Conservation (phyloP, 2,113 vertebrate species). For the Otis tarda region DNA sequence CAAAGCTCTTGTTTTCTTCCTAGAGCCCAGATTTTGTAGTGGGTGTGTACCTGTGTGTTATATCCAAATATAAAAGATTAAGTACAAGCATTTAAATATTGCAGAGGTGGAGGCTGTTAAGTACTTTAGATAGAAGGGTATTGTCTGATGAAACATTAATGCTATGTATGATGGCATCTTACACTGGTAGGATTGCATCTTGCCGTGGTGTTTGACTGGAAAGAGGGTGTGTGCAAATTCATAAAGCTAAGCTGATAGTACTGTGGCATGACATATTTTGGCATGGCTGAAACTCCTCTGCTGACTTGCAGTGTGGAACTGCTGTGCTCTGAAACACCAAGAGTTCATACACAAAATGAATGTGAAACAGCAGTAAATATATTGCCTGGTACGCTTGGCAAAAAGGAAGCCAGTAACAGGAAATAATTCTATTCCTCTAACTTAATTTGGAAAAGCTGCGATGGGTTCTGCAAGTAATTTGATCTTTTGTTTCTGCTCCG, state of each 20-base stretch:
- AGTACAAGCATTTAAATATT: not conserved
- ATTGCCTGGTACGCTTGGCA: not conserved
- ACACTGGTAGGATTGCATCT: not conserved
- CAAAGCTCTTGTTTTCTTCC: not conserved
- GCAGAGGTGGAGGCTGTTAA: not conserved
- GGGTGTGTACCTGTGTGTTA: not conserved
- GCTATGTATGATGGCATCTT: not conserved
- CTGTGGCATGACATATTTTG: not conserved
- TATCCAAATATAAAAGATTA: not conserved
- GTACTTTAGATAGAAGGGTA: not conserved
- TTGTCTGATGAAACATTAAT: not conserved
- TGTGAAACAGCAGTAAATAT: not conserved
- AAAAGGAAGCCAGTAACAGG: not conserved
- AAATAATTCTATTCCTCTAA: not conserved
- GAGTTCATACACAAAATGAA: not conserved
- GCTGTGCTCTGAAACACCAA: not conserved
- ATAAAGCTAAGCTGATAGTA: not conserved
- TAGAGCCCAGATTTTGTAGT: not conserved
- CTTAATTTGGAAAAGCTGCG: slow-evolving; percentile 22
- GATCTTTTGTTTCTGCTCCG: not conserved
- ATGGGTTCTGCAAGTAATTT: not conserved
- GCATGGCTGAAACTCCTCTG: not conserved
- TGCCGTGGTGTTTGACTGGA: not conserved
- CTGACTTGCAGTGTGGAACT: not conserved
- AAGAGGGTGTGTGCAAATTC: not conserved